phyloP scores from a whole-genome alignment of 2,797 vertebrate genomes.

The Loriculus beryllinus region DNA sequence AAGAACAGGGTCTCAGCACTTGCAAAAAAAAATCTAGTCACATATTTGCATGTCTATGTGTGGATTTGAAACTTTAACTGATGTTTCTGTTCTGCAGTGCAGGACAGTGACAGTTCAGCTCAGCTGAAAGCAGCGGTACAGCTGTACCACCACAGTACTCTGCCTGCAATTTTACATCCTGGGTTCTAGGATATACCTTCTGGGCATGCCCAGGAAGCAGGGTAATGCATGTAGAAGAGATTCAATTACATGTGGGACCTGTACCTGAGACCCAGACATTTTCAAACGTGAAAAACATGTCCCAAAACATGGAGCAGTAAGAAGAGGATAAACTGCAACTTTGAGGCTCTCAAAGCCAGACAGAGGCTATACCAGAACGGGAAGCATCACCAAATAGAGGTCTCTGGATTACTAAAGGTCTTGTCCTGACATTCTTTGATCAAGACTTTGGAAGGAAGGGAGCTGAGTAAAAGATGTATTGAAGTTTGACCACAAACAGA shows the following conservation, averaged over 20 bases:
- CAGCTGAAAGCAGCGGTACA: not conserved
- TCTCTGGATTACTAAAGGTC: not conserved
- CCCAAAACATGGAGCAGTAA: not conserved
- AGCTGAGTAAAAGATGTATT: not conserved
- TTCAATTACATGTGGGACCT: not conserved
- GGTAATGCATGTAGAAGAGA: not conserved
- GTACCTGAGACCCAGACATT: not conserved
- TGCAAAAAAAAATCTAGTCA: not conserved
- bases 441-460: not conserved
- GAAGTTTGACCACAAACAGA: not conserved
- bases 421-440: not conserved
- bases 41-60: not conserved
- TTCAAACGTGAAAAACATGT: not conserved
- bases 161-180: not conserved
- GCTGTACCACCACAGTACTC: not conserved
- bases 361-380: not conserved
- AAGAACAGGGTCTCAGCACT: not conserved
- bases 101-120: not conserved
- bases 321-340: not conserved
- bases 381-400: not conserved
- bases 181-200: not conserved
- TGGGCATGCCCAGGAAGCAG: not conserved
- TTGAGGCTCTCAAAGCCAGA: not conserved
- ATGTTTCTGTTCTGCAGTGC: not conserved
- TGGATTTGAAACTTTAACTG: not conserved